Base-by-base conservation (phyloP, 2,888 invertebrate species). In the Napeogenes inachia region DNA sequence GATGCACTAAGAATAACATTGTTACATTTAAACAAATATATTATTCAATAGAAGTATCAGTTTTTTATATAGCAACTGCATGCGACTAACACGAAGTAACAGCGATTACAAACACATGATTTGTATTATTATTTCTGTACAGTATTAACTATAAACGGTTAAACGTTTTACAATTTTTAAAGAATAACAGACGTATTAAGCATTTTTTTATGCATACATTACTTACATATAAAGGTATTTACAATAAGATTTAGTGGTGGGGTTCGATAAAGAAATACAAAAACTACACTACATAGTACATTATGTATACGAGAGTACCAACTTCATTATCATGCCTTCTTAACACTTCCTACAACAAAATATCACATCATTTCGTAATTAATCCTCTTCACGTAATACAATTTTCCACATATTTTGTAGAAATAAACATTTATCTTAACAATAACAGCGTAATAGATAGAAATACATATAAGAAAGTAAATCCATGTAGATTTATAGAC, bases 301-400 rank as follows among this genome's bases (percentile, higher is more conserved):
- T 13, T 57, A 46, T 42, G 50, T 57, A 61, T 54, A 47, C 60
- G 56, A 60, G 50, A 62, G 60, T 63, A 63, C 53, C 12, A 56
- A 55, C 42, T 60, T 57, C 13, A 57, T 56, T 56, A 54, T 35
- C 57, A 30, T 56, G 8, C 4, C 45, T 57, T 59, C 63, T 56
- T 45, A 21, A 50, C 57, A 60, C 62, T 10, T 61, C 60, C 62
- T 70, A 62, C 59, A 71, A 63, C 69, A 75, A 77, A 80, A 79
- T 81, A 82, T 80, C 82, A 81, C 81, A 80, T 75, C 73, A 60
- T 60, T 63, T 58, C 63, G 53, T 61, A 63, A 61, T 59, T 57
- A 63, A 58, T 54, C 59, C 60, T n/a, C 61, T 46, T 63, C 50
- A 59, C 32, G 45, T 13, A 42, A 47, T 54, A 57, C 45, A 42